Base-by-base conservation (phyloP, 92 coral and sea anemone genomes). In the Actinernus sp. region DNA sequence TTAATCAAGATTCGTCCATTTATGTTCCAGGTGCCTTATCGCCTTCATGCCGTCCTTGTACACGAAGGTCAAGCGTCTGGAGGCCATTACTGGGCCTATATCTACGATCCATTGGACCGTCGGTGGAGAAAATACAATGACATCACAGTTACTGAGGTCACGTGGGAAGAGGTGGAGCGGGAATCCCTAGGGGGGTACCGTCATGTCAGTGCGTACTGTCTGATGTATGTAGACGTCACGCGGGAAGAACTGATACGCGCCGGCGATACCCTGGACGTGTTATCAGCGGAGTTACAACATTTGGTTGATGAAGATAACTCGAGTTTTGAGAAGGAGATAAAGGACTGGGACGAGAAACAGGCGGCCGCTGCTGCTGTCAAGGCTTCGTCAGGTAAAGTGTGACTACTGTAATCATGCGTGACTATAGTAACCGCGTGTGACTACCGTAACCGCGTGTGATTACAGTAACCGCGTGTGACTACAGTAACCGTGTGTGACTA, bases 61-160 rank as follows among this genome's bases (percentile, higher is more conserved):
- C 98, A 92, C 32, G 92, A 92, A 38, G 98, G 96, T 3, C 96
- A 92, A 51, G 97, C 97, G 3, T 71, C 82, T 6, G 97, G 97
- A 26, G 97, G 97, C 45, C 97, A 92, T 65, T 92, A 92, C 74
- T 92, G 97, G 97, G 97, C 97, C 4, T 92, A 88, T 55, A 75
- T 92, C 65, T 86, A 88, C 65, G 87, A 92, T 49, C 81, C 88
- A 23, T 36, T 10, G 17, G 74, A 88, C 54, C 72, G 86, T 26
- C 68, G 73, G 32, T 92, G 97, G 97, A 70, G 92, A 28, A 92
- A 92, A 37, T 92, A 72, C 73, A 92, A 92, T 55, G 97, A 92
- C 71, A 88, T 92, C 60, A 92, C 93, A 22, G 97, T 92, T 58
- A 92, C 86, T 31, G 92, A 92, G 45, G 94, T 92, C 67, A 63